Evolutionary conservation across 2,113 vertebrate species (phyloP).

Genomic region (Irena cyanogastra): DNA sequence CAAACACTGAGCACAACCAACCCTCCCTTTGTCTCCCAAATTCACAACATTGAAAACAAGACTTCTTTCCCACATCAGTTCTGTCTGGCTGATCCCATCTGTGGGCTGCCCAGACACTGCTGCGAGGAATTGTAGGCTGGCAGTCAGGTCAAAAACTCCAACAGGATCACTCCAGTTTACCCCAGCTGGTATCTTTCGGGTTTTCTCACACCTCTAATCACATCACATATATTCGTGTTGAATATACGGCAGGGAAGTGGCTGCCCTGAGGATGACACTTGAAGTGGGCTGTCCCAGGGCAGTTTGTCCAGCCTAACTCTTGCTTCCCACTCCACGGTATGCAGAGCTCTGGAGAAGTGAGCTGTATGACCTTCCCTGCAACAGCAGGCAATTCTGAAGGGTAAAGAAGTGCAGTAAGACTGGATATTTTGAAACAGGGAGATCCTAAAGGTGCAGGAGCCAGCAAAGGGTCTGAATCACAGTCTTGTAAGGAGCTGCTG

Average conservation of each 20-base stretch:
- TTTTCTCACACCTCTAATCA: not conserved
- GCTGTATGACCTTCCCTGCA: not conserved
- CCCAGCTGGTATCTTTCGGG: not conserved
- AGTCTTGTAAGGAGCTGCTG: not conserved
- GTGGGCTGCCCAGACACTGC: not conserved
- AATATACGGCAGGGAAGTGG: not conserved
- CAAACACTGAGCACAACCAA: not conserved
- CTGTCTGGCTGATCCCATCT: fast-evolving
- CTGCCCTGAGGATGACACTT: not conserved
- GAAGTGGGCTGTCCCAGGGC: not conserved
- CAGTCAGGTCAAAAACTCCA: not conserved
- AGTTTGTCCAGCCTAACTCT: not conserved
- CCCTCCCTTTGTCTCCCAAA: not conserved
- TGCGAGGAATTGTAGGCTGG: not conserved
- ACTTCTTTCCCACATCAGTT: not conserved
- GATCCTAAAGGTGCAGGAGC: not conserved
- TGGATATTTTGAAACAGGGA: not conserved
- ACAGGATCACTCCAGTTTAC: not conserved
- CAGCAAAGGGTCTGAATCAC: not conserved
- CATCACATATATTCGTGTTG: not conserved
- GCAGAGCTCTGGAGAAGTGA: not conserved
- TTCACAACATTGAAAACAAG: not conserved
- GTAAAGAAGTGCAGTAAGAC: not conserved
- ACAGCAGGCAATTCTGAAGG: not conserved
- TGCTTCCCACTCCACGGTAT: not conserved